Base-by-base conservation (phyloP, 2,888 invertebrate genomes). In the Sarcophaga subvicina region DNA sequence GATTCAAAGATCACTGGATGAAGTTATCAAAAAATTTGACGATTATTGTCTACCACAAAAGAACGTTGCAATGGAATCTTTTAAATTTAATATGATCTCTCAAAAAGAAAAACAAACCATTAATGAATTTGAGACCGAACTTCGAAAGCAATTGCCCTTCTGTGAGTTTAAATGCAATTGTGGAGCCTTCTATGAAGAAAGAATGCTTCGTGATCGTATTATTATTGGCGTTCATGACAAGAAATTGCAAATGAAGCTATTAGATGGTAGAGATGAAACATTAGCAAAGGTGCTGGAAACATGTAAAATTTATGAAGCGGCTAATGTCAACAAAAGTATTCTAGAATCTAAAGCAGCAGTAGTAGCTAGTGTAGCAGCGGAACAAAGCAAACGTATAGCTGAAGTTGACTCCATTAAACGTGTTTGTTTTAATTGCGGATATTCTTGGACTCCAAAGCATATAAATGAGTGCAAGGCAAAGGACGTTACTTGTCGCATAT, bases 31-130 rank as follows among this genome's bases (percentile, higher is more conserved):
- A n/a, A 67, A 67, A n/a, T 67, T 66, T 67, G 4, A 27, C 27
- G 27, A 27, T 4, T 27, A 27, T 27, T 27, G 27, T 27, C 27
- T 27, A 27, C 27, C 63, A 4, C 75, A 75, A 75, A 75, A 45
- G 17, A 63, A 75, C 11, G 63, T 73, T 14, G 75, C 75, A 5
- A 72, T 72, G 72, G 22, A 72, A 62, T 72, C 20, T 49, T 75
- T 11, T n/a, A 2, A 3, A 62, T 27, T 27, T 27, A 5, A 5
- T 0, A 27, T 27, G 27, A 27, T 27, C 4, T 27, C 27, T 27
- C 27, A 75, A 75, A 75, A 75, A 22, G 63, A 75, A 20, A 47
- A 62, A 10, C 75, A 75, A n/a, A 17, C 25, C 8, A 63, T 75
- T 11, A 37, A 45, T 2, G 49, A 75, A 22, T 75, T 73, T 62